Conservation (phyloP, 1,140 invertebrate species). For the Drosophila leontia region DNA sequence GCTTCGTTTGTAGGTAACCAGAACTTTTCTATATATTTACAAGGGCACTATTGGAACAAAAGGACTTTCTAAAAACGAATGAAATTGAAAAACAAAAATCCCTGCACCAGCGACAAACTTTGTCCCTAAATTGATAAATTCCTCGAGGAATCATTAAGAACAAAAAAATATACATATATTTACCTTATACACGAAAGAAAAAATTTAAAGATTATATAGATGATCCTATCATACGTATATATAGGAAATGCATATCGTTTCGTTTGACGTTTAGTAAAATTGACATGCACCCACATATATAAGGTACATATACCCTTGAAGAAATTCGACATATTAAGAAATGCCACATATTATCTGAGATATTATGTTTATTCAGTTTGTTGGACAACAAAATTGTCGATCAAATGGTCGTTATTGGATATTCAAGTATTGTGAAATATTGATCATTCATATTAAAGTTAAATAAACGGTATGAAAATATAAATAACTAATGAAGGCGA, state of each 20-base stretch:
- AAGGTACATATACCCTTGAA: conserved; percentile 25
- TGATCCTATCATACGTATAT: conserved; percentile 23
- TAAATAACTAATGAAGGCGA: neutral
- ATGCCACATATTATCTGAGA: conserved; percentile 57
- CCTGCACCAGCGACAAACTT: conserved; percentile 20
- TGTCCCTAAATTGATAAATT: conserved; percentile 29
- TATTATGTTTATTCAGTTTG: conserved; percentile 59
- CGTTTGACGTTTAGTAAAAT: conserved; percentile 75
- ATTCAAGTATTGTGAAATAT: conserved; percentile 56
- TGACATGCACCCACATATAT: conserved; percentile 38
- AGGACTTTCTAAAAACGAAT: conserved; percentile 19
- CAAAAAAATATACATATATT: conserved; percentile 32
- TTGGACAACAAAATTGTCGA: conserved; percentile 26
- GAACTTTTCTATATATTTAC: conserved; percentile 57
- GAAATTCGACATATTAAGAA: conserved; percentile 26
- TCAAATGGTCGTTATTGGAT: conserved; percentile 33
- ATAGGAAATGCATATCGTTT: conserved; percentile 70
- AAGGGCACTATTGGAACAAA: conserved; percentile 42
- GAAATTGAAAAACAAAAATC: conserved; percentile 2
- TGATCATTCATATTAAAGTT: conserved; percentile 64
- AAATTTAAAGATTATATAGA: conserved; percentile 5
- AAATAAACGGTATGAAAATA: conserved; percentile 59
- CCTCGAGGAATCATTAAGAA: conserved; percentile 7
- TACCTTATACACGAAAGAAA: conserved; percentile 11
- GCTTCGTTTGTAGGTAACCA: conserved; percentile 20